Evolutionary conservation across 2,888 invertebrate species (phyloP), one percentile per base, ranked within the genome.

Genomic region (Pollenia amentaria): DNA sequence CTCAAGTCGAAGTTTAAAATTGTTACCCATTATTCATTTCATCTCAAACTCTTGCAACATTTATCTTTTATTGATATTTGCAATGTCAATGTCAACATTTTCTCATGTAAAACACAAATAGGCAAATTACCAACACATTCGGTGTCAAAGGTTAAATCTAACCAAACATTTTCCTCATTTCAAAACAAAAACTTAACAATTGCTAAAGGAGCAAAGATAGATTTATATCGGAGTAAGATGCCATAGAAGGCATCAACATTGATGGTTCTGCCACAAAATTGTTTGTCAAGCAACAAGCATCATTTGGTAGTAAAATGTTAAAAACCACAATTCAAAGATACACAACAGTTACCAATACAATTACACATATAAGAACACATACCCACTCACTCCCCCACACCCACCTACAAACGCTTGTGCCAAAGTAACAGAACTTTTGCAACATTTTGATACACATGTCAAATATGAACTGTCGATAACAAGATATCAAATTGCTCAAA

Each of bases 281-380:
- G 82, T 85, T 87, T 84, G 87, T 84, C 78, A 82, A 82, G 85
- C 80, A 87, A 69, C 87, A 88, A 81, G 88, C 88, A 88, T 88
- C 89, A 89, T 89, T 89, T 89, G 88, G 81, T 84, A 88, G 87
- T 82, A 89, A 89, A 89, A 84, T 88, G 88, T 55, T 80, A 84
- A 75, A 88, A 89, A 88, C 89, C 89, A 75, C 89, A 88, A 88
- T 86, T 80, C 86, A 87, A 86, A 88, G 83, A 77, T 78, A 84
- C 73, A 78, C 64, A 70, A 64, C 29, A 53, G 10, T 29, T 62
- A 53, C 18, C 64, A 75, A 78, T 53, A 53, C 62, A 81, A 53
- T 16, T 21, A 69, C 18, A 55, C 44, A 48, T 29, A 80, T 55
- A 18, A 67, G 42, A 60, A 38, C 38, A 79, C 76, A 69, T 51